These are phyloP conservation scores for Thera britannica DNA, from an alignment of 2,888 invertebrate genomes.

Conservation along the genomic window DNA sequence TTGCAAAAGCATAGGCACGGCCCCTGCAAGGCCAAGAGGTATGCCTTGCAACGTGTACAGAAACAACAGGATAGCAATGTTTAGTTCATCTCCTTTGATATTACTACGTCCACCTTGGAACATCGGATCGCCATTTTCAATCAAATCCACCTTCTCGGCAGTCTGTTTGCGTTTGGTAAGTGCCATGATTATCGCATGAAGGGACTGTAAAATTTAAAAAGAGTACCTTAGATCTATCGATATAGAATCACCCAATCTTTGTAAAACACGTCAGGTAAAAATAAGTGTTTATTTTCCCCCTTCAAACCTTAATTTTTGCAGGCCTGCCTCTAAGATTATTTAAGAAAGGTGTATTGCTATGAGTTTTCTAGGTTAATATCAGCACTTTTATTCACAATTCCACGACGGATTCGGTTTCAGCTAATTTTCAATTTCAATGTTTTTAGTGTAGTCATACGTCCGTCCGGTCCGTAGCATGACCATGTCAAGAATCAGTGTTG, in stretches of 20 bases:
- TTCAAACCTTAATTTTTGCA: slow-evolving; percentile 73
- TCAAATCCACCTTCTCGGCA: slow-evolving; percentile 68
- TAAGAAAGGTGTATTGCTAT: slow-evolving; percentile 19
- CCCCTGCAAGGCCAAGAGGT: slow-evolving; percentile 96
- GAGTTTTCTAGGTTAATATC: background rate
- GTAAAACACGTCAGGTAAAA: slow-evolving; percentile 68
- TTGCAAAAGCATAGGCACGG: slow-evolving; percentile 97
- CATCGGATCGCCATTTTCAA: slow-evolving; percentile 72
- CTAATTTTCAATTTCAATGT: too few species aligned
- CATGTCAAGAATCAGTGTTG: too few species aligned
- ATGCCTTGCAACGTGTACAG: slow-evolving; percentile 97
- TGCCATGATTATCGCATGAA: slow-evolving; percentile 69
- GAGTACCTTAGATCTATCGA: slow-evolving; percentile 22
- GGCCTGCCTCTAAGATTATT: slow-evolving; percentile 32
- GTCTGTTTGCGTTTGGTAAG: slow-evolving; percentile 74
- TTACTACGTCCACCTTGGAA: slow-evolving; percentile 67
- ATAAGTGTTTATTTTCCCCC: slow-evolving; percentile 29
- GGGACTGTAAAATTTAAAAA: slow-evolving; percentile 57
- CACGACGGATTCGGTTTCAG: background rate
- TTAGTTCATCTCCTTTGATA: slow-evolving; percentile 90
- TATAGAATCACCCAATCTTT: slow-evolving; percentile 49
- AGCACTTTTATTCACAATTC: slow-evolving; percentile 13
- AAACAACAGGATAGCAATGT: slow-evolving; percentile 94
- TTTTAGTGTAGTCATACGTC: too few species aligned
- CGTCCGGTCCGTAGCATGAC: too few species aligned